Conservation (phyloP, 2,888 invertebrate species). For the Cabera pusaria region DNA sequence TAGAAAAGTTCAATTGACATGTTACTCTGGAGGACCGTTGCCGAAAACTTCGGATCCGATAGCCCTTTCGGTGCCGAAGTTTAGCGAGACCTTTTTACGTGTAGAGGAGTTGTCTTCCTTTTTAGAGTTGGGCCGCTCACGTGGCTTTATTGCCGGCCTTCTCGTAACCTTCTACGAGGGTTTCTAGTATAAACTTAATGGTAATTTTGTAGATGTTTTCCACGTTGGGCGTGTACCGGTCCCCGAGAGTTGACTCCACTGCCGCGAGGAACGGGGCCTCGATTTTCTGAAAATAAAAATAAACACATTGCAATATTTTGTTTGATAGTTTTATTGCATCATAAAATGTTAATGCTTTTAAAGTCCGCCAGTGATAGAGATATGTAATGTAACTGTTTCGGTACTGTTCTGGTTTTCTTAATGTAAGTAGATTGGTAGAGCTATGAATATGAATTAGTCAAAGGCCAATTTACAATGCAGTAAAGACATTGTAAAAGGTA, state of each 20-base stretch:
- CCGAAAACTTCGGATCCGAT: constrained; percentile 13
- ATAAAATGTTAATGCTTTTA: constrained; percentile 26
- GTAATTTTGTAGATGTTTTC: constrained; percentile 95
- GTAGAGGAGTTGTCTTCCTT: constrained; percentile 14
- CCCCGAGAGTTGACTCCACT: constrained; percentile 92
- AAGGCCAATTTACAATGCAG: no score
- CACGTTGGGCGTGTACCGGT: constrained; percentile 95
- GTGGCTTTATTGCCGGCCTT: constrained; percentile 55
- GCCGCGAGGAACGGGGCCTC: constrained; percentile 95
- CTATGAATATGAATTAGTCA: no score
- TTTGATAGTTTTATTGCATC: constrained; percentile 27
- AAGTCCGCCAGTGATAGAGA: constrained; percentile 13
- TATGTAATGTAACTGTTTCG: no score
- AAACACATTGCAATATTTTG: constrained; percentile 27
- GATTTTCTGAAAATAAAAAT: constrained; percentile 87
- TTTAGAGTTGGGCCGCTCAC: constrained; percentile 21
- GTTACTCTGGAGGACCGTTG: constrained; percentile 17
- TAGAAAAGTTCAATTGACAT: constrained; percentile 30
- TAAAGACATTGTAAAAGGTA: no score
- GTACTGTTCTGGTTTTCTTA: no score
- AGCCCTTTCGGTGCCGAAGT: constrained; percentile 6
- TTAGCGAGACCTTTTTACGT: constrained; percentile 6
- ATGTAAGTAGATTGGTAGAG: no score
- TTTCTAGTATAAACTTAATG: constrained; percentile 95
- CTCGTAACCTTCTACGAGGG: constrained; percentile 91